phyloP scores from a whole-genome alignment of 2,797 vertebrate species.

The Macropodus opercularis region DNA sequence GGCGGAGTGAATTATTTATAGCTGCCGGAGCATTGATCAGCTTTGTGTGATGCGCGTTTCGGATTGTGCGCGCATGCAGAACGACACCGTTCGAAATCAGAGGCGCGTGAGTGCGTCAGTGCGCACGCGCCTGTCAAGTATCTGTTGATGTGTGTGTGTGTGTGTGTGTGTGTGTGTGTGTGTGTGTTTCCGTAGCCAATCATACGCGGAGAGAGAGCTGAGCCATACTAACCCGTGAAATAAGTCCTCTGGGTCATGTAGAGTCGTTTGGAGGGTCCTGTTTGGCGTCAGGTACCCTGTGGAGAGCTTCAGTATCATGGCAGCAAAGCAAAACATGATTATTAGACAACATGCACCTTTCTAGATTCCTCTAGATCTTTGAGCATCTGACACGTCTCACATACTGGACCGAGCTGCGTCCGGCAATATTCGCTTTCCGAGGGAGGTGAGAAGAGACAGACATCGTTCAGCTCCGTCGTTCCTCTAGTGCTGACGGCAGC shows the following conservation, averaged over 20 bases:
- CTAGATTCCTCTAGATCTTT: too few species aligned
- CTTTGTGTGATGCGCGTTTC: slow-evolving; percentile 33
- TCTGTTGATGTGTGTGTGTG: slow-evolving; percentile 2
- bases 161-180: slow-evolving; percentile 7
- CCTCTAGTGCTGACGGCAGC: too few species aligned
- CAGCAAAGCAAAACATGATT: too few species aligned
- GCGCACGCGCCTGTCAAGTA: slow-evolving; percentile 8
- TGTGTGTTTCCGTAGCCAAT: slow-evolving; percentile 9
- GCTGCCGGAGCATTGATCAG: slow-evolving; percentile 58
- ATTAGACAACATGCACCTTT: too few species aligned
- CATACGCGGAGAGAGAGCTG: not conserved
- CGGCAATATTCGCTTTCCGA: too few species aligned
- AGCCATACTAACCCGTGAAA: slow-evolving; percentile 6
- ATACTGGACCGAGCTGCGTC: too few species aligned
- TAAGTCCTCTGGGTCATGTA: not conserved
- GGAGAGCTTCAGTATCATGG: too few species aligned
- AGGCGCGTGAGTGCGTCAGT: slow-evolving; percentile 2
- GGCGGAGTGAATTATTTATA: slow-evolving; percentile 67
- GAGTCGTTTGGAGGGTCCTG: too few species aligned
- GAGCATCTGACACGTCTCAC: too few species aligned
- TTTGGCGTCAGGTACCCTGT: too few species aligned
- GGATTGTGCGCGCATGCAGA: slow-evolving; percentile 5
- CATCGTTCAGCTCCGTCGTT: too few species aligned
- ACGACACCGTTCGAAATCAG: slow-evolving; percentile 6
- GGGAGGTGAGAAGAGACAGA: too few species aligned